Evolutionary conservation across 2,888 invertebrate genomes (phyloP).

Genomic region (Endomychus coccineus): DNA sequence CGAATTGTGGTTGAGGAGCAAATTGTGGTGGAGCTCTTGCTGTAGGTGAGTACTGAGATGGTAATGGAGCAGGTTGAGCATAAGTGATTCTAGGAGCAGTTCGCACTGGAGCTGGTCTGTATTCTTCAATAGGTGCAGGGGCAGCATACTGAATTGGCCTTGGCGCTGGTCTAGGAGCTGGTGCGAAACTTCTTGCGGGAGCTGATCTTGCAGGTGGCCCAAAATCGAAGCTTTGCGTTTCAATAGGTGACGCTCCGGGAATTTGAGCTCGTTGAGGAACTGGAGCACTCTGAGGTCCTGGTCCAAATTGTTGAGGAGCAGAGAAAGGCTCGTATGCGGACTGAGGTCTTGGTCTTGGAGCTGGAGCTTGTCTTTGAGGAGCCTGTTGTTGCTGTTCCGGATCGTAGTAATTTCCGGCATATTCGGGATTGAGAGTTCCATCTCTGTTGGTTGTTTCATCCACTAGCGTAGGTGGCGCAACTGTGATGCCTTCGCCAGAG

Average conservation of each 20-base stretch:
- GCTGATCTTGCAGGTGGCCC: constrained; percentile 35
- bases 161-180: constrained; percentile 22
- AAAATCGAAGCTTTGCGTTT: constrained; percentile 34
- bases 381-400: constrained; percentile 26
- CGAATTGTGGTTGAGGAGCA: constrained; percentile 27
- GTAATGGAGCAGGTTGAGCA: constrained; percentile 30
- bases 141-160: constrained; percentile 8
- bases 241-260: too few relatives aligned
- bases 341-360: constrained; percentile 28
- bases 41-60: constrained; percentile 16
- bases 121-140: constrained; percentile 33
- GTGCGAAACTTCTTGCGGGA: constrained; percentile 30
- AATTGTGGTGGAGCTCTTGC: constrained; percentile 17
- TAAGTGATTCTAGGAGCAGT: constrained; percentile 31
- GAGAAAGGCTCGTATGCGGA: constrained; percentile 32
- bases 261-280: constrained; percentile 20
- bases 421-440: constrained; percentile 40
- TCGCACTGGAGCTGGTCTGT: constrained; percentile 31
- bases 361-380: constrained; percentile 26
- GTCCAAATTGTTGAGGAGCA: constrained; percentile 26
- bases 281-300: constrained; percentile 21
- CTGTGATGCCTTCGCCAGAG: constrained; percentile 78
- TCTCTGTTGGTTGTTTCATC: constrained; percentile 49
- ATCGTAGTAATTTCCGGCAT: constrained; percentile 40
- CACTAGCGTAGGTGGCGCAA: constrained; percentile 57